A percentile compares a stretch with the other conserved stretches of the same genome.
Conservation (phyloP, 2,888 invertebrate species). For the Folsomia manolachei region DNA sequence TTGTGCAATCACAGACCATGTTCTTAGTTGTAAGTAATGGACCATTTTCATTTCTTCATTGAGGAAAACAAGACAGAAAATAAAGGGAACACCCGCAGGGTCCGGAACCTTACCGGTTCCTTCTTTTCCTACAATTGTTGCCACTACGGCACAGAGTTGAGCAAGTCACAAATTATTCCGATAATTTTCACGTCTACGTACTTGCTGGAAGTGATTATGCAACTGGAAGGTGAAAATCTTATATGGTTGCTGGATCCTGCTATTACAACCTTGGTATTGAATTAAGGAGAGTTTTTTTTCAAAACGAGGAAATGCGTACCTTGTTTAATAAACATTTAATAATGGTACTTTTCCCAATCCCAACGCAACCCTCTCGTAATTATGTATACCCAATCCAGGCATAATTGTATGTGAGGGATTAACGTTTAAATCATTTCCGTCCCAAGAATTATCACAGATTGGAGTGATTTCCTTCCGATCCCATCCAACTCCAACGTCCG, state of each 20-base stretch:
- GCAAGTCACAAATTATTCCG: background rate
- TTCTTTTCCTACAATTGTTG: background rate
- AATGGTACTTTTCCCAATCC: background rate
- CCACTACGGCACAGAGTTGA: too few species aligned
- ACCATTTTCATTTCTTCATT: background rate
- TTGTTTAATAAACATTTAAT: too few species aligned
- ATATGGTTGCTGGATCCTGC: too few species aligned
- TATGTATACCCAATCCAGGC: background rate
- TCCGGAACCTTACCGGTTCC: background rate
- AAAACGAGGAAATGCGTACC: background rate
- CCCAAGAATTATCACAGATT: background rate
- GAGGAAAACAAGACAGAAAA: background rate
- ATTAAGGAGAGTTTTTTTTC: background rate
- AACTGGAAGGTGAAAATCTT: too few species aligned
- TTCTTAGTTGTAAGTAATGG: background rate
- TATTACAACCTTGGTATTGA: background rate
- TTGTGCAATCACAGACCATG: background rate
- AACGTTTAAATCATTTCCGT: background rate
- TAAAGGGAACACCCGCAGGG: background rate
- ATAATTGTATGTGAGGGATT: too few species aligned
- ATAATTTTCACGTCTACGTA: background rate
- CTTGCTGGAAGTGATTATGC: too few species aligned
- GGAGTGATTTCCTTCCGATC: background rate
- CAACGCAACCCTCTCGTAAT: too few species aligned
- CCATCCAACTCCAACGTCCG: background rate